Evolutionary conservation across 2,113 vertebrate genomes (phyloP), one percentile per base, ranked within the genome.

Genomic region (Corynorhinus townsendii): DNA sequence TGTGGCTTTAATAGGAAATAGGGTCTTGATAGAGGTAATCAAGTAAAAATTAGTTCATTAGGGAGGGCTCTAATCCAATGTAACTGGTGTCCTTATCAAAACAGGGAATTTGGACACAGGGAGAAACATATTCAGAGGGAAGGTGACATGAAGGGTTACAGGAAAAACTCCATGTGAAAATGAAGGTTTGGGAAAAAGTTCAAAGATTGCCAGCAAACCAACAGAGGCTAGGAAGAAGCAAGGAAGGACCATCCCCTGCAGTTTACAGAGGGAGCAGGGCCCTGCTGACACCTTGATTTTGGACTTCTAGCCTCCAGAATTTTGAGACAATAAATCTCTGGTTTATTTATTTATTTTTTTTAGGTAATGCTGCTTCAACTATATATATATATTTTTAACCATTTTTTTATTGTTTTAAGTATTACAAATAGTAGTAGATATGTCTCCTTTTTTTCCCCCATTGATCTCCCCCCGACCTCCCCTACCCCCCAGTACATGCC

Each of bases 241-340:
- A 82, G 11, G 22, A 15, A 54, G 22, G 8, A 4, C 3, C 22
- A 2, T 49, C 47, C 3, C 0, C 11, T 54, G 1, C 4, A 8
- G 20, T 15, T 52, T 22, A 71, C 35, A 38, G 35, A 54, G 45
- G 40, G 17, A 35, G 12, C 20, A 12, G 8, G 2, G 11, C 14
- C 45, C 43, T 82, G 26, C 15, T 19, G 5, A 75, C 22, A 81
- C 40, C 49, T 66, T 82, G 33, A 79, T 45, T 68, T 40, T 11
- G n/a, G 11, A 72, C 76, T 72, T 69, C 11, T 7, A n/a, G n/a
- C 35, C 33, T 95, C 12, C 26, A 73, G 71, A 83, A 35, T 24
- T 26, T 7, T 2, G 1, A 84, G 28, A 62, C n/a, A 64, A n/a
- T 76, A 16, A 16, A 52, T 47, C 66, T 35, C 16, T 66, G 38